These are phyloP conservation scores for Entelurus aequoreus DNA, from an alignment of 2,113 vertebrate species.

Conservation along the genomic window DNA sequence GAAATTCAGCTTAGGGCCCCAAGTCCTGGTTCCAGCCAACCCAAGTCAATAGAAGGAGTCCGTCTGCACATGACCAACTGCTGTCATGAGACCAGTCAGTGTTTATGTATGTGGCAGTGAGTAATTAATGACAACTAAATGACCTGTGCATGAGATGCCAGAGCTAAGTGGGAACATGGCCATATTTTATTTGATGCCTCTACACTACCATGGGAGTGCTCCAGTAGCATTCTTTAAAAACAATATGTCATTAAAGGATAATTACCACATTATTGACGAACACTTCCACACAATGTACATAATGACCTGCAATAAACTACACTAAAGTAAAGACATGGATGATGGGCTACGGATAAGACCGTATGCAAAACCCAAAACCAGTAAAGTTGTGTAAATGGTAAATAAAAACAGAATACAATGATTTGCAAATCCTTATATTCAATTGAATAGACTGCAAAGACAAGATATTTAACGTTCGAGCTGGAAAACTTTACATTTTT, in stretches of 20 bases:
- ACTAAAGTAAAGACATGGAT: no score
- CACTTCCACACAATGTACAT: background rate
- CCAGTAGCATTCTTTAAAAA: conserved; percentile 19
- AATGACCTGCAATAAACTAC: conserved; percentile 10
- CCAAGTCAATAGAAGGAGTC: conserved; percentile 17
- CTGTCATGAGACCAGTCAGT: conserved; percentile 19
- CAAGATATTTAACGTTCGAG: no score
- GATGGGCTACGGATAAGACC: no score
- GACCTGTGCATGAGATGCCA: conserved; percentile 20
- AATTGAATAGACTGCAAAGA: no score
- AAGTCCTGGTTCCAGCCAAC: conserved; percentile 16
- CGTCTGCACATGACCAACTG: conserved; percentile 20
- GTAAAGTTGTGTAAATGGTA: no score
- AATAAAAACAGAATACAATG: no score
- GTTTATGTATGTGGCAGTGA: conserved; percentile 19
- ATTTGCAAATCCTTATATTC: no score
- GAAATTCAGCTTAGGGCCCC: no score
- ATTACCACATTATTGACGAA: conserved; percentile 7
- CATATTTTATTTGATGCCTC: conserved; percentile 16
- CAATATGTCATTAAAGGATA: conserved; percentile 25
- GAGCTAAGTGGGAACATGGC: conserved; percentile 20
- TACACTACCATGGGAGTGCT: conserved; percentile 20
- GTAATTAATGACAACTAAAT: conserved; percentile 27
- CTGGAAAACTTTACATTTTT: no score
- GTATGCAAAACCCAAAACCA: no score